These are phyloP conservation scores for Garra rufa DNA, from an alignment of 2,113 vertebrate species.

Conservation along the genomic window DNA sequence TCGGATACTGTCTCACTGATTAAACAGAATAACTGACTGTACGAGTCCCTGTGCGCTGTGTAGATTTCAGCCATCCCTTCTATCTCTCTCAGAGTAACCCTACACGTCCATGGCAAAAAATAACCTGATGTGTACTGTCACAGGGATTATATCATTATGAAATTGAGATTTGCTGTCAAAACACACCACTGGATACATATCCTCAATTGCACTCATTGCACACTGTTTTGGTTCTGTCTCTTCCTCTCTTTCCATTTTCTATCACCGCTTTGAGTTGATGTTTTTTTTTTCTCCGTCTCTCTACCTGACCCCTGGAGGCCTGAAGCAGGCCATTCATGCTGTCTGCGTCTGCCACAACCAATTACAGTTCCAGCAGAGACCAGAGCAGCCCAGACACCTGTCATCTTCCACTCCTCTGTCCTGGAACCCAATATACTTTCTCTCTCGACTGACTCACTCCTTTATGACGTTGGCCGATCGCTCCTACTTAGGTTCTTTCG, in stretches of 20 bases:
- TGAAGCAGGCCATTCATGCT: constrained; percentile 61
- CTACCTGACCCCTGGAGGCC: constrained; percentile 56
- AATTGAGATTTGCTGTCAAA: constrained; percentile 49
- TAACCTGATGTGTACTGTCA: constrained; percentile 37
- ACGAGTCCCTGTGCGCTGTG: constrained; percentile 11
- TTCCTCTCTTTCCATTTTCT: constrained; percentile 57
- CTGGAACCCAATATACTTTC: constrained; percentile 42
- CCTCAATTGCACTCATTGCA: constrained; percentile 55
- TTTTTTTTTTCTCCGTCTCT: constrained; percentile 54
- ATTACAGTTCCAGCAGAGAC: constrained; percentile 70
- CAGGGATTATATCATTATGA: constrained; percentile 51
- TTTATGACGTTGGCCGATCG: constrained; percentile 25
- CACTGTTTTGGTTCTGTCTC: constrained; percentile 56
- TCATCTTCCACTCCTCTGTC: constrained; percentile 65
- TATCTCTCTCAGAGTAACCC: constrained; percentile 30
- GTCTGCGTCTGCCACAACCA: constrained; percentile 73
- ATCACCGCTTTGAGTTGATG: constrained; percentile 59
- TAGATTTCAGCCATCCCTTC: constrained; percentile 26
- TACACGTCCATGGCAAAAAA: constrained; percentile 5
- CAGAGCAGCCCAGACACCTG: constrained; percentile 70
- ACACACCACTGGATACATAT: constrained; percentile 41
- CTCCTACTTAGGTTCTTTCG: not conserved
- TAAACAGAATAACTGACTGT: not conserved
- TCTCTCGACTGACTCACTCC: constrained; percentile 41
- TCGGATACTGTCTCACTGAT: constrained; percentile 10